Evolutionary conservation across 2,888 invertebrate species (phyloP), one percentile per base, ranked within the genome.

Genomic region (Dexiosoma caninum): DNA sequence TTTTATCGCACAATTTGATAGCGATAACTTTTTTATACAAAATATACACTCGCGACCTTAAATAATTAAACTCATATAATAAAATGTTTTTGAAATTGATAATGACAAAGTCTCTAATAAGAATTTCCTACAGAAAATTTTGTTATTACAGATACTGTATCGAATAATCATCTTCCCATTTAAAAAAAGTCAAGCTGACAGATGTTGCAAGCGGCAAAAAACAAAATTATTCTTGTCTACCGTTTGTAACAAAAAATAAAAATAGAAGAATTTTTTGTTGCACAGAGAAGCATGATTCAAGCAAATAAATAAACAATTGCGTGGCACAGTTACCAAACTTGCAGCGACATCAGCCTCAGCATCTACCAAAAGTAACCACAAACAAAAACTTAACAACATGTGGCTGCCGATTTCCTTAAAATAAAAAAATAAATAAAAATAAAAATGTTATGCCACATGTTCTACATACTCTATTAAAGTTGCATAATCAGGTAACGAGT

Each of bases 401-500:
- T 32, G 57, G 74, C 49, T 59, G 42, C 30, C 62, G 57, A 71
- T 64, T 64, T 78, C 70, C 49, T 59, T 9, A 1, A 64, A 62
- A 78, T 78, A 57, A 49, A 78, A 42, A 71, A 64, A 69, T 49
- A 57, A 49, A 78, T 32, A 71, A 64, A 69, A 40, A 14, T n/a
- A 37, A 23, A 23, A 71, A 42, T 23, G 66, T 67, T 70, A 19
- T 64, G 77, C 70, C 69, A 77, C 70, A 70, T 77, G 69, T 70
- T 77, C 62, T 55, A 55, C 44, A 69, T 77, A 32, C 69, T 37
- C n/a, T 16, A 19, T 5, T 16, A 19, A 66, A n/a, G 53, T 80
- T 81, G 77, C 77, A 81, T 81, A 81, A 81, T 72, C 72, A 51
- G 62, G 12, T n/a, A 27, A 27, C 27, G 27, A 27, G 27, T 55